phyloP scores from a whole-genome alignment of 2,113 vertebrate species.

The Notarius quadriscutis region DNA sequence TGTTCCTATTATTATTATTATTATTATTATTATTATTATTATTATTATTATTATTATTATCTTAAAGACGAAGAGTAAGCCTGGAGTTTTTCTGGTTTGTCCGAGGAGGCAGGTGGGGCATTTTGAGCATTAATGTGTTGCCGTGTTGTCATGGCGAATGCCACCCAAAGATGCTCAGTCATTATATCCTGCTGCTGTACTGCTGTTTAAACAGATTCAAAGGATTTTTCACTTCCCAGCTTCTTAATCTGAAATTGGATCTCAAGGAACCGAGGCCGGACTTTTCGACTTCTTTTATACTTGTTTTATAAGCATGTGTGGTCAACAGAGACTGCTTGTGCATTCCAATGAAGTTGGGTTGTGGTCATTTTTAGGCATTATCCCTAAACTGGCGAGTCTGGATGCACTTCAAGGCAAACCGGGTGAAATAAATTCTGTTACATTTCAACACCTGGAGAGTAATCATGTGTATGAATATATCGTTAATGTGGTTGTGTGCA shows the following conservation, averaged over 20 bases:
- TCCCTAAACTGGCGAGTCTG: not conserved
- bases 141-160: conserved; percentile 15
- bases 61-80: not conserved
- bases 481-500: not conserved
- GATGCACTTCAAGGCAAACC: not conserved
- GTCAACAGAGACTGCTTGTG: not conserved
- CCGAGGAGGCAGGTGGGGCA: not conserved
- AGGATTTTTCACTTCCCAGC: conserved; percentile 26
- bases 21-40: no score
- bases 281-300: not conserved
- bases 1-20: no score
- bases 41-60: not conserved
- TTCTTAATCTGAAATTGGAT: conserved; percentile 53
- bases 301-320: conserved; percentile 9
- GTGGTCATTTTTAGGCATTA: not conserved
- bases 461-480: not conserved
- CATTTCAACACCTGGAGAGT: not conserved
- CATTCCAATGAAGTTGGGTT: conserved; percentile 12
- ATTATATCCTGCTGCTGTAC: conserved; percentile 4
- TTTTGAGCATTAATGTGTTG: conserved; percentile 12
- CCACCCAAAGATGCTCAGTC: conserved; percentile 24
- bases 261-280: conserved; percentile 13
- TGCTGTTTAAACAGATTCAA: conserved; percentile 38
- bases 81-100: not conserved
- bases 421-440: not conserved